These are phyloP conservation scores for Rotaria sp. DNA, from an alignment of 2,888 invertebrate species.

Conservation along the genomic window DNA sequence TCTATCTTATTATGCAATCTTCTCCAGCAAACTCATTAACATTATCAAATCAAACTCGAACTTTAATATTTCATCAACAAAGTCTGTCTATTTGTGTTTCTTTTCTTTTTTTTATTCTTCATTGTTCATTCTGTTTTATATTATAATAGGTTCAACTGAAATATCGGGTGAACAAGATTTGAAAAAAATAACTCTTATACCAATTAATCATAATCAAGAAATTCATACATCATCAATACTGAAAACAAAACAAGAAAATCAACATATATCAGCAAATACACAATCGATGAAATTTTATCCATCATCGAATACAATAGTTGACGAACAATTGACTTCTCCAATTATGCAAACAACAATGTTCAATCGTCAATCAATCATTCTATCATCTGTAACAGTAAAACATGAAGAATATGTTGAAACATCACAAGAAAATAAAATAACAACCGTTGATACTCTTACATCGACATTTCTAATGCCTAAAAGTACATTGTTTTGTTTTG, in stretches of 20 bases:
- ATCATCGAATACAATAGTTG: neutral
- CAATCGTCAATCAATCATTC: neutral
- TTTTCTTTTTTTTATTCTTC: neutral
- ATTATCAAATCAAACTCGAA: neutral
- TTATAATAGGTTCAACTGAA: neutral
- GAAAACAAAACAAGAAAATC: neutral
- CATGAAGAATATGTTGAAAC: neutral
- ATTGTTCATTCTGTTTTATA: neutral
- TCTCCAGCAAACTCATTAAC: neutral
- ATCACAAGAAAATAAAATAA: neutral
- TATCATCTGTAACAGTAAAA: neutral
- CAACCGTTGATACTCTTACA: too few relatives aligned
- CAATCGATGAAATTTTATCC: neutral
- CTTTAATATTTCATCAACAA: neutral
- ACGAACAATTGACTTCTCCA: neutral
- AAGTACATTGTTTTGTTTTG: neutral
- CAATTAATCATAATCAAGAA: neutral
- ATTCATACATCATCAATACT: neutral
- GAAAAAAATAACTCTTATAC: neutral
- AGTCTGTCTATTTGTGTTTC: neutral
- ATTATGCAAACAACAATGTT: neutral
- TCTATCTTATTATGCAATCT: neutral
- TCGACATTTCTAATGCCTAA: neutral
- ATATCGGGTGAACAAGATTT: neutral
- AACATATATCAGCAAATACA: neutral